phyloP scores from a whole-genome alignment of 2,888 invertebrate species.

The Myathropa florea region DNA sequence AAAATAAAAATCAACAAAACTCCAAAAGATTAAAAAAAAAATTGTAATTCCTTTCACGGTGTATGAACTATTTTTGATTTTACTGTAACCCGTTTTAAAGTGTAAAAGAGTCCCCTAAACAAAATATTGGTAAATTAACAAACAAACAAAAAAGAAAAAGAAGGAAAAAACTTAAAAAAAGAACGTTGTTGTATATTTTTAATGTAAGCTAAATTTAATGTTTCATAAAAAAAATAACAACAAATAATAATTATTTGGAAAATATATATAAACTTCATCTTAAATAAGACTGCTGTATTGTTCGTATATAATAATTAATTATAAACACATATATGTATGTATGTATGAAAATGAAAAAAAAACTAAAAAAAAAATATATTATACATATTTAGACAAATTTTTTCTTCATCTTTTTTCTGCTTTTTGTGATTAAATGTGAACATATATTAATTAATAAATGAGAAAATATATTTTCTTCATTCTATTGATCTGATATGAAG shows the following conservation, averaged over 20 bases:
- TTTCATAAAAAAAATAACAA: conserved; percentile 60
- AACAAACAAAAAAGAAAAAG: conserved; percentile 52
- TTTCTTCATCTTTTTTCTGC: conserved; percentile 68
- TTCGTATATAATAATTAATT: conserved; percentile 79
- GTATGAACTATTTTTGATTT: conserved; percentile 22
- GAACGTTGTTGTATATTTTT: conserved; percentile 69
- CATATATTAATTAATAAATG: conserved; percentile 68
- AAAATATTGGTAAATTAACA: conserved; percentile 5
- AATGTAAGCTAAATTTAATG: conserved; percentile 71
- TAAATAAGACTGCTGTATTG: conserved; percentile 81
- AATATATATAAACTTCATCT: conserved; percentile 76
- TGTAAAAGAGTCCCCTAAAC: neutral
- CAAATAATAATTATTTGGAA: conserved; percentile 74
- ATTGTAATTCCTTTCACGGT: conserved; percentile 20
- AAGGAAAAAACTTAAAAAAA: conserved; percentile 25
- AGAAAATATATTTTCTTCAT: conserved; percentile 70
- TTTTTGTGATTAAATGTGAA: conserved; percentile 71
- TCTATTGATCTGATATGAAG: conserved; percentile 51
- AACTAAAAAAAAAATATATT: conserved; percentile 61
- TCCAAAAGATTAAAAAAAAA: neutral
- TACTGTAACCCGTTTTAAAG: neutral
- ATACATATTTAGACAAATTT: conserved; percentile 69
- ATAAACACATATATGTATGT: conserved; percentile 74
- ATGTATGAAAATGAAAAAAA: conserved; percentile 71
- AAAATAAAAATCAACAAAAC: neutral